Evolutionary conservation across 1,140 invertebrate species (phyloP), one percentile per base, ranked within the genome.

Genomic region (Delia radicum): DNA sequence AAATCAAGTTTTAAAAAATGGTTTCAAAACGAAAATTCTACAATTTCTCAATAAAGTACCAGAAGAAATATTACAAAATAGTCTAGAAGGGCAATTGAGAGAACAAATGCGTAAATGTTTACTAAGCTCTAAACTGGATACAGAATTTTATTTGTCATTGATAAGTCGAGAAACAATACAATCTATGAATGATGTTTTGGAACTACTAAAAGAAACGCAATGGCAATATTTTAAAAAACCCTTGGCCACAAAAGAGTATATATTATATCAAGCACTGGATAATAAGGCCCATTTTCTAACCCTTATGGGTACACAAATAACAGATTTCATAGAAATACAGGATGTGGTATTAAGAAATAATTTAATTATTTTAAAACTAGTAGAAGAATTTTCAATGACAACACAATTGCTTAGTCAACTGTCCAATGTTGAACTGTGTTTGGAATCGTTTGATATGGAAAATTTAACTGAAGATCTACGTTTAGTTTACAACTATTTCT

Each of bases 401-500:
- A 62, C 63, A 3, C 81, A 82, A 69, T 77, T 81, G 0, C 31
- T 85, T 2, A 80, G 81, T 26, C 79, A 82, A 24, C 28, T 85
- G 2, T 82, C 79, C 2, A 74, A 80, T 15, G 69, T 85, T 42
- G 75, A 78, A 0, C 77, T 78, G 18, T 42, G 63, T 12, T 31
- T 85, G 10, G 55, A 28, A 0, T 74, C 73, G 6, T 85, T 83
- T 13, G 74, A 80, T 74, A 18, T 79, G 0, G 13, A 72, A 15
- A 78, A 77, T 1, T 77, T 74, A 3, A 46, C 81, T 5, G 67
- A 67, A 15, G 78, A 83, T 21, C 71, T 85, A 24, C 76, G 78
- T 31, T 75, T 79, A 27, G 77, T 85, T 3, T 81, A 85, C 27
- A 78, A 79, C 15, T 83, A 82, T 27, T 85, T 85, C 67, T 81